Base-by-base conservation (phyloP, 2,888 invertebrate genomes). In the Litoditis marina region DNA sequence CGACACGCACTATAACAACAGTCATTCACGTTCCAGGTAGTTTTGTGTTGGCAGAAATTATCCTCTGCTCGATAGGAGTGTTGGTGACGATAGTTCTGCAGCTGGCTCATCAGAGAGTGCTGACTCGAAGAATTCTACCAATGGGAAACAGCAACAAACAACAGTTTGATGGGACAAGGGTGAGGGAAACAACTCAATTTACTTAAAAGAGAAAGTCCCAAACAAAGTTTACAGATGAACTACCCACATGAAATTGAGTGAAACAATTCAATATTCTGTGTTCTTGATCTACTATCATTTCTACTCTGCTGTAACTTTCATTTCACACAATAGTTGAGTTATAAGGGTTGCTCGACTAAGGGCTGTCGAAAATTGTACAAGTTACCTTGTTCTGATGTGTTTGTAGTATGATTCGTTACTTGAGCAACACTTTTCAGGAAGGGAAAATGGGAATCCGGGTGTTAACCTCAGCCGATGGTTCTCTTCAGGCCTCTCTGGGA, bases 51-150 rank as follows among this genome's bases (percentile, higher is more conserved):
- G 63, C 44, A 6, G 58, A 57, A 32, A 49, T 59, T 49, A 36
- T 63, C 7, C 28, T 63, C 22, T 62, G 62, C 30, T 56, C 56
- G n/a, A 11, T 49, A 22, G 62, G 56, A 2, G 49, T 62, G 2
- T 36, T 62, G 19, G 31, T 53, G 2, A 55, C 62, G 19, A 55
- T 62, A n/a, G 25, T 42, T 32, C 16, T 62, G 16, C 49, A 56
- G 19, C 31, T 62, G n/a, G 42, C 30, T 13, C 60, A 60, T 42
- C 60, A 60, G n/a, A 60, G 60, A 42, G 42, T 60, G 31, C 51
- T n/a, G 13, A 60, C 60, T 11, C 13, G 60, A 39, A 31, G 51
- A 32, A 52, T 60, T n/a, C 50, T 58, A n/a, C 49, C 58, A 2
- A n/a, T n/a, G 28, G 28, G n/a, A 13, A 28, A 42, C 30, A 36